A percentile compares a stretch with the other conserved stretches of the same genome.
Evolutionary conservation across 1,140 invertebrate genomes (phyloP).

Genomic region (Tetragnatha versicolor): DNA sequence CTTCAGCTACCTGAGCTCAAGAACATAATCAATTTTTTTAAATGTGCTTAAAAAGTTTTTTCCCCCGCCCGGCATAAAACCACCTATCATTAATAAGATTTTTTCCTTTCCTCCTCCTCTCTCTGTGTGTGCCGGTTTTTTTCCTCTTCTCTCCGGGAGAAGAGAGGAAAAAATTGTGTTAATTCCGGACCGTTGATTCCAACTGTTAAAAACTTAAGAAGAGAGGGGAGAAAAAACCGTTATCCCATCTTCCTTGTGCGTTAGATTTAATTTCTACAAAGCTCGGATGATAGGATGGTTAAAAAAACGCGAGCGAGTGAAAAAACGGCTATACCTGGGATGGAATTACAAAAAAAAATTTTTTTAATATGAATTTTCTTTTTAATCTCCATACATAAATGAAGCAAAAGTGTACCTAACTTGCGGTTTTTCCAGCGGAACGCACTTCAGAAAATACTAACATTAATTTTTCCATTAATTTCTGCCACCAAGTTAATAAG

Average conservation of each 20-base stretch:
- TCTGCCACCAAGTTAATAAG: conserved; percentile 56
- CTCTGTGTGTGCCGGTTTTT: not conserved
- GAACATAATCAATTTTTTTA: conserved; percentile 55
- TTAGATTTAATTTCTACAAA: conserved; percentile 55
- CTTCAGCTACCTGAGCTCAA: conserved; percentile 41
- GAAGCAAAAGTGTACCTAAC: conserved; percentile 21
- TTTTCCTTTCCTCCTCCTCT: conserved; percentile 17
- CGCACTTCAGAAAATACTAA: conserved; percentile 52
- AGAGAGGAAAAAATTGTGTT: conserved; percentile 48
- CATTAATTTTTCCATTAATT: conserved; percentile 57
- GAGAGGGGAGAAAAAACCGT: not conserved
- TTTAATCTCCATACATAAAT: conserved; percentile 34
- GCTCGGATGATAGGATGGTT: conserved; percentile 50
- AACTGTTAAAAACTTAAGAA: conserved; percentile 55
- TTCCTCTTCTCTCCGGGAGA: too few species aligned
- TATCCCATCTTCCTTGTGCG: conserved; percentile 39
- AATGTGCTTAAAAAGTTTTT: conserved; percentile 46
- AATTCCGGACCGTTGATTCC: conserved; percentile 52
- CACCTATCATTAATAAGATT: conserved; percentile 55
- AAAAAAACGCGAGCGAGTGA: conserved; percentile 9
- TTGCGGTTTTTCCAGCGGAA: conserved; percentile 32
- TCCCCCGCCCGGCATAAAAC: conserved; percentile 26
- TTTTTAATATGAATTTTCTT: not conserved
- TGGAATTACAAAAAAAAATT: conserved; percentile 38
- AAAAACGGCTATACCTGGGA: conserved; percentile 39